A percentile compares a stretch with the other conserved stretches of the same genome.
Evolutionary conservation across 2,113 vertebrate genomes (phyloP).

Genomic region (Puffinus mauretanicus): DNA sequence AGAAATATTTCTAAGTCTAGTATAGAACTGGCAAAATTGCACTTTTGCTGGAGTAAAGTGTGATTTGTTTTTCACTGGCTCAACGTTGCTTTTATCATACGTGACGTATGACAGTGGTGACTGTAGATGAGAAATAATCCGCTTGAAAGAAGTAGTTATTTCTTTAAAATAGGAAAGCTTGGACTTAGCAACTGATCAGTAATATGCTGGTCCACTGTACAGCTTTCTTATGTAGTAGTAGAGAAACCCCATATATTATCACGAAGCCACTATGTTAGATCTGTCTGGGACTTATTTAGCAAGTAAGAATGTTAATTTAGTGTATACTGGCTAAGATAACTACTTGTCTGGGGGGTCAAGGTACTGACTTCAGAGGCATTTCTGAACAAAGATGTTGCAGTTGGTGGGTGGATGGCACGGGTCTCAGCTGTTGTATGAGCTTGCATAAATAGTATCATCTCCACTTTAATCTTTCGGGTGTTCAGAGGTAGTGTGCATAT

Average conservation of each 20-base stretch:
- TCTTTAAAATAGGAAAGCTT: background rate
- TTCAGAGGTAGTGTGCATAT: constrained; percentile 82
- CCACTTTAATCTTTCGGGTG: constrained; percentile 83
- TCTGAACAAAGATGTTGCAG: constrained; percentile 81
- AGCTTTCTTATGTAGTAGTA: background rate
- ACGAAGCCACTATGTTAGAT: background rate
- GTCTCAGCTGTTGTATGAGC: constrained; percentile 82
- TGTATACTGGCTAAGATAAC: constrained; percentile 74
- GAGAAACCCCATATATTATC: background rate
- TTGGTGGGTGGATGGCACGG: constrained; percentile 78
- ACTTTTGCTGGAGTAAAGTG: background rate
- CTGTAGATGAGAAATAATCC: background rate
- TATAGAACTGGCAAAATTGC: background rate
- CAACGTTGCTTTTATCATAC: background rate
- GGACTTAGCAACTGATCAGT: background rate
- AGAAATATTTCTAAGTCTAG: background rate
- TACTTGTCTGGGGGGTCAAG: constrained; percentile 79
- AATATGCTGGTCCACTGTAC: background rate
- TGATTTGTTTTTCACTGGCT: background rate
- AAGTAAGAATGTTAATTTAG: constrained; percentile 69
- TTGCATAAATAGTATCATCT: constrained; percentile 84
- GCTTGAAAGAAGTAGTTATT: background rate
- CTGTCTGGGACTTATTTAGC: constrained; percentile 46
- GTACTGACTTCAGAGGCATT: constrained; percentile 83
- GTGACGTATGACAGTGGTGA: background rate